These are phyloP conservation scores for Oscheius sp. DNA, from an alignment of 2,888 invertebrate genomes.

Conservation along the genomic window DNA sequence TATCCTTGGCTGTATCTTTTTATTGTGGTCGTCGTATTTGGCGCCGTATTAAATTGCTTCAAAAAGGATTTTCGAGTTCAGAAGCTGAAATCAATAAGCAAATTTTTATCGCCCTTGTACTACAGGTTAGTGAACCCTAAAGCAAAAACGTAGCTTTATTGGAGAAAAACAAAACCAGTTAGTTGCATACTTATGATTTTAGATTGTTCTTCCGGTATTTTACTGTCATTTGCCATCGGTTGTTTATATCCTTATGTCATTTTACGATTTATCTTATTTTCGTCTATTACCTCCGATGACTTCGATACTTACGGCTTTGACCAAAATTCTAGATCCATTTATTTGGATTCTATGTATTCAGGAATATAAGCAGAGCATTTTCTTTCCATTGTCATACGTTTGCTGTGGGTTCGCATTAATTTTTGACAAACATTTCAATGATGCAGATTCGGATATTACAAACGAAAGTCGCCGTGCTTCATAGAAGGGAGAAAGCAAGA, in stretches of 20 bases:
- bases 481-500: too few species aligned
- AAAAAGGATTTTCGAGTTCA: slow-evolving; percentile 1
- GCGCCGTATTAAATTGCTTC: background rate
- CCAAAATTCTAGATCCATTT: background rate
- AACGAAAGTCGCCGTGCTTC: too few species aligned
- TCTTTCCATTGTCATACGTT: background rate
- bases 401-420: background rate
- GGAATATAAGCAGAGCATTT: background rate
- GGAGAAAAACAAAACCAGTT: background rate
- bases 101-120: background rate
- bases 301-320: background rate
- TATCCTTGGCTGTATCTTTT: background rate
- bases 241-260: background rate
- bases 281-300: background rate
- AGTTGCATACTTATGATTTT: background rate
- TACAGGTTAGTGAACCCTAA: background rate
- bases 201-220: background rate
- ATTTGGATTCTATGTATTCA: slow-evolving; percentile 10
- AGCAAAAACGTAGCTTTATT: background rate
- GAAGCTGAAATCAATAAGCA: slow-evolving; percentile 10
- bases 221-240: background rate
- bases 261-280: background rate
- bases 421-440: background rate
- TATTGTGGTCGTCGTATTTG: background rate
- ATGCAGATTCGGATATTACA: background rate